These are phyloP conservation scores for Lissonota sp. DNA, from an alignment of 2,888 invertebrate genomes.

Conservation along the genomic window DNA sequence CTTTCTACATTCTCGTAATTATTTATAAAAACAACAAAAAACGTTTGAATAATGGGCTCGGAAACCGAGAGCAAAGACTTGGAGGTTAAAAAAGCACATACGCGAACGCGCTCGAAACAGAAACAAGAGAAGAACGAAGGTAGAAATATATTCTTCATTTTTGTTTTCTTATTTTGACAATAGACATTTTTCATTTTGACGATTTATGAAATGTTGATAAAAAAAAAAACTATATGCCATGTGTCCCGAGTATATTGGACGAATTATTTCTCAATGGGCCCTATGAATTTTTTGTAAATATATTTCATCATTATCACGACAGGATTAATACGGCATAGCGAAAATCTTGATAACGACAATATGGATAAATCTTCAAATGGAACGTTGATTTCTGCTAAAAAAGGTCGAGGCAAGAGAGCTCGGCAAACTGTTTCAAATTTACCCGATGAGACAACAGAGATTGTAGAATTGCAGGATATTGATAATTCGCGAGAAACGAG, in stretches of 20 bases:
- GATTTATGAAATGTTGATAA: neutral
- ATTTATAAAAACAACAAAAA: neutral
- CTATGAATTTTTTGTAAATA: too few species aligned
- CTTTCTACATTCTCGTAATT: too few species aligned
- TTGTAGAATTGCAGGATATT: neutral
- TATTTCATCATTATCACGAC: neutral
- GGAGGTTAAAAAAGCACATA: slow-evolving; percentile 64
- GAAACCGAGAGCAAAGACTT: slow-evolving; percentile 58
- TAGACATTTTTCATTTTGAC: neutral
- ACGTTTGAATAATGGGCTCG: slow-evolving; percentile 53
- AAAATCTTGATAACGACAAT: slow-evolving; percentile 2
- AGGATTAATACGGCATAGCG: slow-evolving; percentile 1
- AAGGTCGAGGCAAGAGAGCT: slow-evolving; percentile 21
- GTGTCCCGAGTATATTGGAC: too few species aligned
- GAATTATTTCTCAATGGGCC: too few species aligned
- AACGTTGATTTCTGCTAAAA: slow-evolving; percentile 11
- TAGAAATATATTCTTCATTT: slow-evolving; percentile 21
- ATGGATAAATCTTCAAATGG: slow-evolving; percentile 32
- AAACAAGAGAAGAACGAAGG: slow-evolving; percentile 58
- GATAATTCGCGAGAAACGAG: slow-evolving; percentile 36
- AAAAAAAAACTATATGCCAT: too few species aligned
- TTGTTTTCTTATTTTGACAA: neutral
- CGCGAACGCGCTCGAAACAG: slow-evolving; percentile 61
- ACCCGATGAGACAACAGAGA: slow-evolving; percentile 4
- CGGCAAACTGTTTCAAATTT: neutral